Base-by-base conservation (phyloP, 2,888 invertebrate genomes). In the Thysanoteuthis rhombus region DNA sequence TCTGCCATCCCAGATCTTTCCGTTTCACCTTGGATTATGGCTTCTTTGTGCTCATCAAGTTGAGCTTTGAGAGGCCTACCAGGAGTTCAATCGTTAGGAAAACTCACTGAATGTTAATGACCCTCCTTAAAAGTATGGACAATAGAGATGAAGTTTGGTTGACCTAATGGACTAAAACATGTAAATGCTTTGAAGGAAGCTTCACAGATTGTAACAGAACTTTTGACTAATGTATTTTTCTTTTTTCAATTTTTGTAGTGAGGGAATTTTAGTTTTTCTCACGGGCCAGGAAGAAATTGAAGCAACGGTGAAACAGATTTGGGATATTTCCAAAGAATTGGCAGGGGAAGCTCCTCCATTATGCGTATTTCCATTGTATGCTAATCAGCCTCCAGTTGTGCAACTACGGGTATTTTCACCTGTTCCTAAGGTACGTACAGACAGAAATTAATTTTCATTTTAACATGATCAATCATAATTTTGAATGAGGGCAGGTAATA, bases 201-300 rank as follows among this genome's bases (percentile, higher is more conserved):
- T 25, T 58, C 28, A 42, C 12, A 42, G 42, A 42, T 42, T 22
- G 22, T 6, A 25, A 58, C 28, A 58, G 28, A 58, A n/a, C 6
- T n/a, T 19, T 75, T 32, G 1, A n/a, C 16, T n/a, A 0, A 75
- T 10, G n/a, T n/a, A 25, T 58, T 58, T 42, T 5, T 36, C 39
- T 19, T 3, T 92, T 39, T 89, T 93, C 36, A 40, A 19, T 25
- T 90, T 42, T 95, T 95, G 89, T 94, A 97, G 97, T 93, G 98
- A 99, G 95, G 99, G 99, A 97, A 98, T 99, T 95, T 97, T 99
- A 93, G 98, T 99, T 89, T 99, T 99, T 97, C 97, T 99, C 94
- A 99, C 99, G 93, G 99, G 99, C 0, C 99, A 99, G 97, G 99
- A 99, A 97, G 99, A 99, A 98, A 99, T 99, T 95, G 99, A 99